Evolutionary conservation across 2,888 invertebrate genomes (phyloP), one percentile per base, ranked within the genome.

Genomic region (Lissonota sp.): DNA sequence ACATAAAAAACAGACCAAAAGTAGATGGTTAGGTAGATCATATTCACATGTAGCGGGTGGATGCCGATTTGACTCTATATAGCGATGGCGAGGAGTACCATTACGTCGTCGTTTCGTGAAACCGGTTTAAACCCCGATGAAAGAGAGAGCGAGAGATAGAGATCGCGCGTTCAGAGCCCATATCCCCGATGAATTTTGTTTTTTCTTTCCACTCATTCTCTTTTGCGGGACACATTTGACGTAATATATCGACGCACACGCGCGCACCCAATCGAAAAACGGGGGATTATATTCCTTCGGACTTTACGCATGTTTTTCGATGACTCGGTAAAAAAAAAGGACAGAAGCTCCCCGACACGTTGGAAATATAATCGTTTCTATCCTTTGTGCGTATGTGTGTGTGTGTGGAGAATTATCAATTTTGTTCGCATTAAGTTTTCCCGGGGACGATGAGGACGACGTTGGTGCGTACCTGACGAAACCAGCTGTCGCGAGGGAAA

Each of bases 391-490:
- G 39, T 37, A 39, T 49, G 14, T 49, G 37, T 46, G 58, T 73
- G 64, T 16, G 39, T 16, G 8, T 46, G 44, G 73, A 26, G 44
- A 83, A 89, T 89, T 89, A 89, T 89, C 89, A 89, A 89, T 89
- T 89, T 89, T 86, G 87, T 84, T 88, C 89, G 87, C 88, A 87
- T 89, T 88, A 88, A 86, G 83, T 84, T 85, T 84, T 73, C 79
- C 82, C 76, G 82, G 26, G 26, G 77, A 62, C 75, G 84, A 79
- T 71, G 74, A 72, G 53, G 77, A 78, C 83, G 87, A 88, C 87
- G 85, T 83, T 77, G 82, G 80, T 83, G 86, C 86, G 86, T 87
- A 89, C 87, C 87, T 87, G 87, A 83, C 85, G 85, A 51, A 70
- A 55, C 74, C 75, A 82, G 81, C 78, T 79, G 77, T 60, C 87